Evolutionary conservation across 2,888 invertebrate species (phyloP).

Genomic region (Troides oblongomaculatus): DNA sequence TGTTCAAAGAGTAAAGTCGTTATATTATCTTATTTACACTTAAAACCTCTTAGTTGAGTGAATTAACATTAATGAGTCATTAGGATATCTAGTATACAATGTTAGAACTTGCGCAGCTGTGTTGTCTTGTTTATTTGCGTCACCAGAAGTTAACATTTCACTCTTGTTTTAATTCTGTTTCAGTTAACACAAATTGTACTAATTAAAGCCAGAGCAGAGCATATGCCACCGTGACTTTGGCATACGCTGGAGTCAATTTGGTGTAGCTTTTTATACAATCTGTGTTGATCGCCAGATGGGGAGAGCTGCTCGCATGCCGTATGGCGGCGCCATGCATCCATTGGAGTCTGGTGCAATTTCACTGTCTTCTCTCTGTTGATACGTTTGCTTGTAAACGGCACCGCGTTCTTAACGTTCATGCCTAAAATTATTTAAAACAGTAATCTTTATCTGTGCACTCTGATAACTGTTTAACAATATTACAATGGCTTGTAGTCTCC

Average conservation of each 20-base stretch:
- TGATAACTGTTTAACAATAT: too few relatives aligned
- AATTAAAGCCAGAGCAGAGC: conserved; percentile 60
- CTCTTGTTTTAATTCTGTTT: conserved; percentile 8
- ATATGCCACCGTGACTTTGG: conserved; percentile 68
- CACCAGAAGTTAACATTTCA: background rate
- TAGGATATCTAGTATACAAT: conserved; percentile 19
- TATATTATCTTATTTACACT: conserved; percentile 28
- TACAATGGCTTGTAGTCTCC: too few relatives aligned
- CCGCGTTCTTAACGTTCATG: background rate
- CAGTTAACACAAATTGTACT: conserved; percentile 44
- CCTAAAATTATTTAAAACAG: background rate
- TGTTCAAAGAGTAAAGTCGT: conserved; percentile 25
- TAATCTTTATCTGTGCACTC: too few relatives aligned
- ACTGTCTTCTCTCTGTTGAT: conserved; percentile 61
- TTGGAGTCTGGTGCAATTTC: conserved; percentile 55
- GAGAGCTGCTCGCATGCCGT: conserved; percentile 52
- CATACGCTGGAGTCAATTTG: conserved; percentile 51
- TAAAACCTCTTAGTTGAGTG: conserved; percentile 21
- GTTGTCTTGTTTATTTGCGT: conserved; percentile 6
- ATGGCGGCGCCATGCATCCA: conserved; percentile 49
- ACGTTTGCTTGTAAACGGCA: conserved; percentile 37
- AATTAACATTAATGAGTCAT: conserved; percentile 28
- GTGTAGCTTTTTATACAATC: conserved; percentile 55
- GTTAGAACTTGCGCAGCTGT: conserved; percentile 15
- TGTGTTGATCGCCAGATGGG: conserved; percentile 59